A percentile compares a stretch with the other conserved stretches of the same genome.
Conservation (phyloP, 2,113 vertebrate species). For the Chlorodrepanis virens region DNA sequence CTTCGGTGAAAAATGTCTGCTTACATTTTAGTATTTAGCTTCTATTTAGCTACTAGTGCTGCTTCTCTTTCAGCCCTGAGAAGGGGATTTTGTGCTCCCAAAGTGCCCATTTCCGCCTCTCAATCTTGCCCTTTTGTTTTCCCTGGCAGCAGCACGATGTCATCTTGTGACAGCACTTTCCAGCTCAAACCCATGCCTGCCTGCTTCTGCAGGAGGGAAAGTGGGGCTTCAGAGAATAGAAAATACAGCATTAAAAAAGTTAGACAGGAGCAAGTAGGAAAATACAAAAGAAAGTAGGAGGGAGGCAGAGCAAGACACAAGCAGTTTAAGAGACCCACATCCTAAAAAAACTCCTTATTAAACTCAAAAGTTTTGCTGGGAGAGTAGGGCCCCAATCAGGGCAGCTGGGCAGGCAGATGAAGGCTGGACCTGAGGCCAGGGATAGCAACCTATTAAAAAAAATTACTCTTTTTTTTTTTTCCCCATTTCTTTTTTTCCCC, state of each 20-base stretch:
- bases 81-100: background rate
- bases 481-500: rapidly evolving
- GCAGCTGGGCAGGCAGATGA: background rate
- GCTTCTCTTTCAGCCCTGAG: background rate
- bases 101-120: background rate
- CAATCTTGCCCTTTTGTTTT: background rate
- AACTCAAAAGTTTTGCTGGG: background rate
- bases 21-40: background rate
- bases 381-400: background rate
- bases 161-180: background rate
- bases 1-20: background rate
- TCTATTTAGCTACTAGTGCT: background rate
- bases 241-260: background rate
- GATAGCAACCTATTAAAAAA: background rate
- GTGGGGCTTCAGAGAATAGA: background rate
- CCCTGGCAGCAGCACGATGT: rapidly evolving
- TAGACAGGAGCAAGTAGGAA: background rate
- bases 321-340: background rate
- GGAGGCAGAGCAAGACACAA: background rate
- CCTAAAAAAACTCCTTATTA: rapidly evolving
- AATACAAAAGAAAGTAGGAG: background rate
- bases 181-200: background rate
- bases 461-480: background rate
- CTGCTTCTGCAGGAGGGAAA: background rate
- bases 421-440: background rate